Percentiles rank a stretch among this genome's conserved stretches.
Evolutionary conservation across 2,888 invertebrate genomes (phyloP).

Genomic region (Brenthis hecate): DNA sequence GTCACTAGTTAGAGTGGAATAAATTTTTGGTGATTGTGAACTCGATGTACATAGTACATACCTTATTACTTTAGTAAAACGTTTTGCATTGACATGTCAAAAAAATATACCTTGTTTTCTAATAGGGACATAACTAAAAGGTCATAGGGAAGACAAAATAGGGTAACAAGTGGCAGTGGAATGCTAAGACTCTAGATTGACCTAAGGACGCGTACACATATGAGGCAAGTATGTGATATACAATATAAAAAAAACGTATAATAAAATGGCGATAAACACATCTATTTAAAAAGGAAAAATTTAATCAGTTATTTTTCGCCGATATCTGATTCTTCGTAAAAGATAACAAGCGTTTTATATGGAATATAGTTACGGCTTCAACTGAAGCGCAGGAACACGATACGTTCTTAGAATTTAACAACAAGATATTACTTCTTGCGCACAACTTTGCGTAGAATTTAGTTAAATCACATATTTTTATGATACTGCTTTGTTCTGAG

Average conservation of each 20-base stretch:
- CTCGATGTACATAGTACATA: too few relatives aligned
- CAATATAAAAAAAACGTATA: not conserved
- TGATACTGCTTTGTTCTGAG: not conserved
- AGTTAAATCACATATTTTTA: conserved; percentile 4
- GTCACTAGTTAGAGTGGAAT: too few relatives aligned
- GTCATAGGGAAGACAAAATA: too few relatives aligned
- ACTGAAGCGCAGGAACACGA: conserved; percentile 20
- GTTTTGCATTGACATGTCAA: too few relatives aligned
- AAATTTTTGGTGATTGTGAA: too few relatives aligned
- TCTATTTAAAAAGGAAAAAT: not conserved
- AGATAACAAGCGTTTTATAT: conserved; percentile 17
- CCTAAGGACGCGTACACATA: too few relatives aligned
- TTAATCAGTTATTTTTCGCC: conserved; percentile 19
- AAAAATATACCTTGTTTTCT: too few relatives aligned
- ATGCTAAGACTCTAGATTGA: too few relatives aligned
- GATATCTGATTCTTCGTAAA: conserved; percentile 19
- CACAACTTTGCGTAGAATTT: not conserved
- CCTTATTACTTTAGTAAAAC: too few relatives aligned
- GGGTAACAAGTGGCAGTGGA: too few relatives aligned
- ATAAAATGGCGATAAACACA: not conserved
- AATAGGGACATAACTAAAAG: too few relatives aligned
- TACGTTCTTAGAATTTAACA: conserved; percentile 20
- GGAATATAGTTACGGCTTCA: conserved; percentile 12
- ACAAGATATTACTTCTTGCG: conserved; percentile 8
- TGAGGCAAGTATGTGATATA: too few relatives aligned